Percentiles rank a stretch among this genome's conserved stretches.
Conservation (phyloP, 2,113 vertebrate genomes). For the Campylomormyrus tamandua region DNA sequence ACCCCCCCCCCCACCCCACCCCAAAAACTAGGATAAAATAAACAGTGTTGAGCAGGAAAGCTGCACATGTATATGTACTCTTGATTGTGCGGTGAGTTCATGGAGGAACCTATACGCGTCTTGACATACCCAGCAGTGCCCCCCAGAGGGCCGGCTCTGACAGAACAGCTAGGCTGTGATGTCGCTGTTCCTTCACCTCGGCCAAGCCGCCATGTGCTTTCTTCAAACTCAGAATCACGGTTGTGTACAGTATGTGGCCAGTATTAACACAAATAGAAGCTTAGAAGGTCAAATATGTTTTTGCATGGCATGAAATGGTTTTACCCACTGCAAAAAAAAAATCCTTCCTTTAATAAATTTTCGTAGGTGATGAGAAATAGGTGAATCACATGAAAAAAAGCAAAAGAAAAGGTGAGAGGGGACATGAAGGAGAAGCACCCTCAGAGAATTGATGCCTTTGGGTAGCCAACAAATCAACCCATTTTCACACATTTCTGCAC, state of each 20-base stretch:
- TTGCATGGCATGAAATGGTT: not conserved
- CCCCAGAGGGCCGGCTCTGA: not conserved
- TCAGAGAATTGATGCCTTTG: constrained; percentile 47
- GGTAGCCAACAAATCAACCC: constrained; percentile 48
- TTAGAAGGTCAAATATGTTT: not conserved
- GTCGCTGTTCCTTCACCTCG: not conserved
- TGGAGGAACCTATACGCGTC: not conserved
- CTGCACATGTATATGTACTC: not conserved
- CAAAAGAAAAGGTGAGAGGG: constrained; percentile 28
- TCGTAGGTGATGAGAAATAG: constrained; percentile 48
- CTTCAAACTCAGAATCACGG: not conserved
- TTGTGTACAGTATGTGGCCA: not conserved
- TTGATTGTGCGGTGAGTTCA: not conserved
- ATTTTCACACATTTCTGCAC: constrained; percentile 32
- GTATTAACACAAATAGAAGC: not conserved
- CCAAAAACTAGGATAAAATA: not conserved
- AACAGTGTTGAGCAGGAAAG: not conserved
- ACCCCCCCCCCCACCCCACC: too few relatives aligned
- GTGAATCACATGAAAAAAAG: not conserved
- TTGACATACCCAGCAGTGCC: not conserved
- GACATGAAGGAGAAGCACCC: constrained; percentile 34
- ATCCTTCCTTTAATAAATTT: constrained; percentile 65
- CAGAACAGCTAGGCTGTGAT: not conserved
- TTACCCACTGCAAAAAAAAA: constrained; percentile 59
- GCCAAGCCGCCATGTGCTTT: not conserved